phyloP scores from a whole-genome alignment of 2,797 vertebrate genomes.

The Siniperca scherzeri region DNA sequence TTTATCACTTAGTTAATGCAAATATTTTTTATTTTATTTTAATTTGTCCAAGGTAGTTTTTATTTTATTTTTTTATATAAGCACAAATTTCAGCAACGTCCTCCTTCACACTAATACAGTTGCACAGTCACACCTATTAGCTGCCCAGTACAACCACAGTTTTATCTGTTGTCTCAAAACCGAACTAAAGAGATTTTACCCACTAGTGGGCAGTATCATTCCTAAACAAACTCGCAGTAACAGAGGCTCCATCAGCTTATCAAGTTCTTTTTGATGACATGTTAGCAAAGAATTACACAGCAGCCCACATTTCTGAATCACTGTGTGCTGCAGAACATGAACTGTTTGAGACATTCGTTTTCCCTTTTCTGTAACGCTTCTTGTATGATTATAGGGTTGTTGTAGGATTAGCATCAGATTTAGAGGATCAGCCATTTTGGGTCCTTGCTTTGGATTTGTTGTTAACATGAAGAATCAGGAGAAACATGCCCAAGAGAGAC shows the following conservation, averaged over 20 bases:
- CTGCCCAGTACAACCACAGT: neutral
- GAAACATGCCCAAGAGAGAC: neutral
- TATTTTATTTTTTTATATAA: neutral
- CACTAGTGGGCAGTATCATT: neutral
- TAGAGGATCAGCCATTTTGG: slow-evolving; percentile 3
- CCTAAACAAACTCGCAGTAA: neutral
- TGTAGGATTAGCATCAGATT: slow-evolving; percentile 10
- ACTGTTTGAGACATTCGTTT: neutral
- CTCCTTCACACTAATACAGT: neutral
- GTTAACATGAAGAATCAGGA: slow-evolving; percentile 13
- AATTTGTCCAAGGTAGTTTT: neutral
- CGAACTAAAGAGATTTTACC: neutral
- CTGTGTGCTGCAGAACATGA: neutral
- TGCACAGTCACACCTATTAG: neutral
- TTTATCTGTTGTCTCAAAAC: neutral
- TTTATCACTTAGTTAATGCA: no score
- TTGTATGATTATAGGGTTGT: slow-evolving; percentile 1
- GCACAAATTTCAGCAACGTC: neutral
- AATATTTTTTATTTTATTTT: neutral
- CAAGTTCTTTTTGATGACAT: neutral
- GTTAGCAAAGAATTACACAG: neutral
- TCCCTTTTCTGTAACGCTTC: neutral
- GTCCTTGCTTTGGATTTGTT: slow-evolving; percentile 19
- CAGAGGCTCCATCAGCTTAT: neutral
- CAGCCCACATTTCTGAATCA: neutral